phyloP scores from a whole-genome alignment of 1,140 invertebrate species.

The Saxidomus purpurata region DNA sequence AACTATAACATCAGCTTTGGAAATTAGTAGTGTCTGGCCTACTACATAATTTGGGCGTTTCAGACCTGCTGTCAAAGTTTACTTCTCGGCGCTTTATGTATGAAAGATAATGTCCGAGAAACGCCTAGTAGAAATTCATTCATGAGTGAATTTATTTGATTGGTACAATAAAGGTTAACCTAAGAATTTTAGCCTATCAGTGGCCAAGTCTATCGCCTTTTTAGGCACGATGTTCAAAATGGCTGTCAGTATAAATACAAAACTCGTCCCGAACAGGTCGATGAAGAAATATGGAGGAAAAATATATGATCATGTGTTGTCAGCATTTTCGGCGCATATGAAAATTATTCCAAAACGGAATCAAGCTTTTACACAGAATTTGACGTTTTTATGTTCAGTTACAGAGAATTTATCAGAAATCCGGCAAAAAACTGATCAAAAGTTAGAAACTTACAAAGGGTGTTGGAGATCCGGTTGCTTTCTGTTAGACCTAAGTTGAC shows the following conservation, averaged over 20 bases:
- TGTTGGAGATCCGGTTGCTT: neutral
- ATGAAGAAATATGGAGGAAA: conserved; percentile 63
- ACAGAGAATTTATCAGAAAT: neutral
- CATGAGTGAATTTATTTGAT: too few species aligned
- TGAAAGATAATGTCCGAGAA: too few species aligned
- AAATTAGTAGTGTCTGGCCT: too few species aligned
- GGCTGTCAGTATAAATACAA: conserved; percentile 85
- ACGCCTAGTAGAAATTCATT: too few species aligned
- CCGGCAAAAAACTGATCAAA: neutral
- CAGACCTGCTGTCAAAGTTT: too few species aligned
- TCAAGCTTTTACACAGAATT: neutral
- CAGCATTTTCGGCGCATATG: neutral
- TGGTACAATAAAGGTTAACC: neutral
- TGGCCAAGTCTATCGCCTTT: conserved; percentile 71
- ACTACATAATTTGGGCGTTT: too few species aligned
- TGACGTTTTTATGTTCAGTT: neutral
- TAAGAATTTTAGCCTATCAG: conserved; percentile 65
- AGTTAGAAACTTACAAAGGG: neutral
- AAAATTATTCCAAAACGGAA: neutral
- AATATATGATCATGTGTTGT: neutral
- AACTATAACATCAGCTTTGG: too few species aligned
- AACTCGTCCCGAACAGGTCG: conserved; percentile 74
- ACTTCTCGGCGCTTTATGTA: too few species aligned
- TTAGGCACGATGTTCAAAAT: conserved; percentile 80
- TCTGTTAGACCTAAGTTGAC: neutral